phyloP scores from a whole-genome alignment of 1,140 invertebrate species.

The Watersipora subatra region DNA sequence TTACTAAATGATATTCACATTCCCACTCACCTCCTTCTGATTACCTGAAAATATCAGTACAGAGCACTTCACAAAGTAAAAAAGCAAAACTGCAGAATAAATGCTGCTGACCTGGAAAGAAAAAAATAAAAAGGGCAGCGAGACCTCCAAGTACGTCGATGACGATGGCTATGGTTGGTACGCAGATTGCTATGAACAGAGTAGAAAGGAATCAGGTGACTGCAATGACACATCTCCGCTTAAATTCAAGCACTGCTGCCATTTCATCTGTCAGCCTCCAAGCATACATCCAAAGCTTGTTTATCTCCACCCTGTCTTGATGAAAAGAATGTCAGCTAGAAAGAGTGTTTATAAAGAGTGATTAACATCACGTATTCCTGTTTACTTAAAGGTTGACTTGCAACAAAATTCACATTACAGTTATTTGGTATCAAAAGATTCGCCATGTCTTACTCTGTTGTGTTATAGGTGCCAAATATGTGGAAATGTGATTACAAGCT shows the following conservation, averaged over 20 bases:
- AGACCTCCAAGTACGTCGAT: slow-evolving; percentile 53
- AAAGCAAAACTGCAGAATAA: slow-evolving; percentile 7
- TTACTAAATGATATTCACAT: neutral
- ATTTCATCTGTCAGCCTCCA: slow-evolving; percentile 22
- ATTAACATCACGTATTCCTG: too few species aligned
- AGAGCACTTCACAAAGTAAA: neutral
- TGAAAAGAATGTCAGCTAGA: too few species aligned
- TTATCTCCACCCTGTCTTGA: neutral
- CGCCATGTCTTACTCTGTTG: too few species aligned
- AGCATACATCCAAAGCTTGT: slow-evolving; percentile 33
- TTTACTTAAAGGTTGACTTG: too few species aligned
- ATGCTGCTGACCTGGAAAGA: slow-evolving; percentile 55
- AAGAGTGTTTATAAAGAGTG: too few species aligned
- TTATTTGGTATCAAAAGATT: too few species aligned
- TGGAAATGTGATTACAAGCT: too few species aligned
- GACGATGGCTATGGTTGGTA: slow-evolving; percentile 54
- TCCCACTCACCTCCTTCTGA: neutral
- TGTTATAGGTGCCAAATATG: too few species aligned
- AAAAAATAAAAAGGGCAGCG: slow-evolving; percentile 54
- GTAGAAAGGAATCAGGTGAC: slow-evolving; percentile 49
- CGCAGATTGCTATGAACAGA: slow-evolving; percentile 48
- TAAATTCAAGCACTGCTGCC: slow-evolving; percentile 27
- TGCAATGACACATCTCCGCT: slow-evolving; percentile 42
- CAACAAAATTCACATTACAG: too few species aligned
- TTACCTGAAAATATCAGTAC: slow-evolving; percentile 6